Evolutionary conservation across 35 echinoderm and acorn worm species (phyloP).

Genomic region (Hemicentrotus pulcherrimus): DNA sequence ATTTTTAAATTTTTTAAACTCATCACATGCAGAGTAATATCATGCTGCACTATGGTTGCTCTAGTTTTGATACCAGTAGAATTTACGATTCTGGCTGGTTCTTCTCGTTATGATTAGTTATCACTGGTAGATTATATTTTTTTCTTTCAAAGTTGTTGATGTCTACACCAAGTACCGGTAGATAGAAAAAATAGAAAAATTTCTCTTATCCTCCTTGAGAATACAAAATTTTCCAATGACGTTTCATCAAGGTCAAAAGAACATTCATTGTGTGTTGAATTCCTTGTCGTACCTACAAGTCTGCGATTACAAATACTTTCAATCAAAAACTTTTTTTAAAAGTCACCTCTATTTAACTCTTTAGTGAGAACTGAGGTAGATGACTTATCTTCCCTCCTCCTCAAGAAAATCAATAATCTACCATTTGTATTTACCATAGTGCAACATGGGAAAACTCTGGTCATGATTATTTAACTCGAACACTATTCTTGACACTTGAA

Average conservation of each 20-base stretch:
- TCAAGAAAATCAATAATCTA: neutral
- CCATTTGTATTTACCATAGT: neutral
- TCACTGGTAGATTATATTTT: too few species aligned
- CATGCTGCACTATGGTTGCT: neutral
- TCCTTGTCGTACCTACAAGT: too few species aligned
- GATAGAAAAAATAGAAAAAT: too few species aligned
- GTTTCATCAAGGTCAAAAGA: neutral
- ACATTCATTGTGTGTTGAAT: neutral
- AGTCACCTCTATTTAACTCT: too few species aligned
- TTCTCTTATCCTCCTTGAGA: neutral
- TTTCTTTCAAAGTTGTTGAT: too few species aligned
- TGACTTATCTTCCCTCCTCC: neutral
- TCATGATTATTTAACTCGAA: neutral
- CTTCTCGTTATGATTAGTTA: too few species aligned
- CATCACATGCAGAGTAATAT: neutral
- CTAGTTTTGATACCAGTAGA: too few species aligned
- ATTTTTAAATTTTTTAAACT: neutral
- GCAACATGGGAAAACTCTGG: neutral
- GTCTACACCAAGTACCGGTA: too few species aligned
- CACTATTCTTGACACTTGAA: neutral
- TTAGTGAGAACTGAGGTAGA: too few species aligned
- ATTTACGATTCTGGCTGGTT: too few species aligned
- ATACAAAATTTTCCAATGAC: neutral
- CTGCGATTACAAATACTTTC: too few species aligned
- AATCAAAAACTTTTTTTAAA: too few species aligned